A percentile compares a stretch with the other conserved stretches of the same genome.
Evolutionary conservation across 2,888 invertebrate species (phyloP).

Genomic region (Chalcosyrphus nemorum): DNA sequence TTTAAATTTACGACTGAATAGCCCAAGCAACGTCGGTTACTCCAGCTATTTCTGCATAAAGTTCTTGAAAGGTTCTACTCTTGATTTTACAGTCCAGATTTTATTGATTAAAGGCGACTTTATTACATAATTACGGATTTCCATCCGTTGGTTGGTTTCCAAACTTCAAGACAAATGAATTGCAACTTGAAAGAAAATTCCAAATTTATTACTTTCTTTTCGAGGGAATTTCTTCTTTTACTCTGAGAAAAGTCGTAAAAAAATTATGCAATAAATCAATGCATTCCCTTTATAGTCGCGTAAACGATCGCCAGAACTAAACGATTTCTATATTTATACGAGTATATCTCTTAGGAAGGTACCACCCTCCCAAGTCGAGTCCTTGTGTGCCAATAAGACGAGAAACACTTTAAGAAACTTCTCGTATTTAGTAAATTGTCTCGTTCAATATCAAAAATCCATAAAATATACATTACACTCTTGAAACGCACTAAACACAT

Average conservation of each 20-base stretch:
- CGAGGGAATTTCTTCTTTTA: background rate
- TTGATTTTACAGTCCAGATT: too few species aligned
- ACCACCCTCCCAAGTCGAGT: background rate
- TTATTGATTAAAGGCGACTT: too few species aligned
- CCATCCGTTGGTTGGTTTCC: background rate
- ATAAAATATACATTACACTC: constrained; percentile 72
- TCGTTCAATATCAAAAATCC: constrained; percentile 71
- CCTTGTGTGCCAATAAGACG: constrained; percentile 40
- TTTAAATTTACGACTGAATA: too few species aligned
- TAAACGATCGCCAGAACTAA: constrained; percentile 44
- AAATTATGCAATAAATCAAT: constrained; percentile 40
- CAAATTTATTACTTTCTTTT: background rate
- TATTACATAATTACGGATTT: too few species aligned
- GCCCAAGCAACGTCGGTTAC: too few species aligned
- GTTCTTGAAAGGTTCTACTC: too few species aligned
- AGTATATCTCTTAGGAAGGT: background rate
- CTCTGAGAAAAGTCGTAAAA: constrained; percentile 36
- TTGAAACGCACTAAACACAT: constrained; percentile 71
- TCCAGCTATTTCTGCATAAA: too few species aligned
- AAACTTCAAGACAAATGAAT: background rate
- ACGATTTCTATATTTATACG: constrained; percentile 50
- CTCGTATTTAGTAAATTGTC: constrained; percentile 56
- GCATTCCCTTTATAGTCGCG: constrained; percentile 19
- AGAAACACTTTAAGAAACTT: constrained; percentile 3
- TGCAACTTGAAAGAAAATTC: background rate